These are phyloP conservation scores for Theristicus caerulescens DNA, from an alignment of 2,113 vertebrate species.

Conservation along the genomic window DNA sequence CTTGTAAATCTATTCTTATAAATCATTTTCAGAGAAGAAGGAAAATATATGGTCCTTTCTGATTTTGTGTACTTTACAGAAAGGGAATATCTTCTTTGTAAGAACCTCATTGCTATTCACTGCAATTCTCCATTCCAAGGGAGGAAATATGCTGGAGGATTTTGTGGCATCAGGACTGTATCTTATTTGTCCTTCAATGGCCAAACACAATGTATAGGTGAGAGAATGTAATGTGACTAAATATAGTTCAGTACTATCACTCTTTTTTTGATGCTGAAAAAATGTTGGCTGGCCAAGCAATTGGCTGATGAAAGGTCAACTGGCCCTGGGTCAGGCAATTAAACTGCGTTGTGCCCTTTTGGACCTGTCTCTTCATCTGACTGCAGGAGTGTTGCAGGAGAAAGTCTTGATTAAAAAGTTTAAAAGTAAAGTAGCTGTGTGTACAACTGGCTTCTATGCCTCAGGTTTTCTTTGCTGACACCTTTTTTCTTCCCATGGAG, in stretches of 20 bases:
- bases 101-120: neutral
- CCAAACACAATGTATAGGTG: neutral
- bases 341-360: neutral
- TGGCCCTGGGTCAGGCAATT: neutral
- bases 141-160: neutral
- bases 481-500: neutral
- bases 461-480: neutral
- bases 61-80: neutral
- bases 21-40: conserved; percentile 3
- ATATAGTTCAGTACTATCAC: neutral
- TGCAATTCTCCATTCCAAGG: neutral
- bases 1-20: conserved; percentile 26
- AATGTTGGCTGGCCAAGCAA: neutral
- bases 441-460: neutral
- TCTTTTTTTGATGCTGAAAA: neutral
- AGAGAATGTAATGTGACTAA: neutral
- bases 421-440: neutral
- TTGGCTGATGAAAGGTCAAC: neutral
- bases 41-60: neutral
- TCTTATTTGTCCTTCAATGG: neutral
- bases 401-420: neutral
- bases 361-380: neutral
- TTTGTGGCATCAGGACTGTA: neutral
- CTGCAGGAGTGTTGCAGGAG: neutral
- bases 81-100: neutral